These are phyloP conservation scores for Coronaproctus castanopsis DNA, from an alignment of 2,888 invertebrate genomes.

Conservation along the genomic window DNA sequence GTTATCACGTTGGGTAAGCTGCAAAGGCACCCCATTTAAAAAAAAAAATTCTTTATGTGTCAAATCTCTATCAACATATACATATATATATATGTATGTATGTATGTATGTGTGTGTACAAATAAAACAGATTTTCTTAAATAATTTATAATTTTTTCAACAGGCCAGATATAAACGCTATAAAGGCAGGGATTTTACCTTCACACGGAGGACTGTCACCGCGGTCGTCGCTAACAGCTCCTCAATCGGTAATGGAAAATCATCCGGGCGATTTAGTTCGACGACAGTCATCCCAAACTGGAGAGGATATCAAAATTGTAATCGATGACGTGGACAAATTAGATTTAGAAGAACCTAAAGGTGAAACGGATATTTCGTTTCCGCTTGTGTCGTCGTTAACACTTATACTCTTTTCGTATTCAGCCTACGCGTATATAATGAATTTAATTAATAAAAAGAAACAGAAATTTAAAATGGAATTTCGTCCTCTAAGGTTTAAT, in stretches of 20 bases:
- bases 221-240: conserved; percentile 1
- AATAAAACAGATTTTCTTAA: too few relatives aligned
- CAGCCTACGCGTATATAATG: too few relatives aligned
- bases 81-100: too few relatives aligned
- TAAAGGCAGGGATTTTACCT: conserved; percentile 11
- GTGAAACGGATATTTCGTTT: not conserved
- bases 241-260: not conserved
- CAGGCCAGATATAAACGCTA: conserved; percentile 17
- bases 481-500: too few relatives aligned
- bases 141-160: too few relatives aligned
- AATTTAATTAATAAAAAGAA: not conserved
- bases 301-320: conserved; percentile 78
- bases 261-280: conserved; percentile 24
- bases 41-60: too few relatives aligned
- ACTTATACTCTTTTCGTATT: too few relatives aligned
- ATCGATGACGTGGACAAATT: conserved; percentile 73
- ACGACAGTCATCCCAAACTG: conserved; percentile 69
- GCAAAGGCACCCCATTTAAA: too few relatives aligned
- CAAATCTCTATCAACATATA: too few relatives aligned
- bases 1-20: too few relatives aligned
- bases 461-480: too few relatives aligned
- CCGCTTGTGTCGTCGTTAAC: not conserved
- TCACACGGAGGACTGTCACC: not conserved
- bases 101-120: too few relatives aligned
- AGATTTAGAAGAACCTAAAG: conserved; percentile 24